Percentiles rank a stretch among this genome's conserved stretches.
These are phyloP conservation scores for Bhutanitis thaidina DNA, from an alignment of 2,888 invertebrate genomes.

Conservation along the genomic window DNA sequence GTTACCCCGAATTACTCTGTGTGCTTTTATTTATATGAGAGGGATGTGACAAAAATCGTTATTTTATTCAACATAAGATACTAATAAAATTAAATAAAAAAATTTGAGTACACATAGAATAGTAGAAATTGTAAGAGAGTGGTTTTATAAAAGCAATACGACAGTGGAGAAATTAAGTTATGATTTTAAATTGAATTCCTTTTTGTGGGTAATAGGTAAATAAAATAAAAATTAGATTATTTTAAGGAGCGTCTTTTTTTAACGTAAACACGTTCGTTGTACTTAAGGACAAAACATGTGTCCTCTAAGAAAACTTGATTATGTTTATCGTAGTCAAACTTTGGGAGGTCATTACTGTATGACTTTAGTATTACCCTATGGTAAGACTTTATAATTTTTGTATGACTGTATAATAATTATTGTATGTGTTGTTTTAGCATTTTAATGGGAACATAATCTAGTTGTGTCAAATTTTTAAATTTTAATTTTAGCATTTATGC, in stretches of 20 bases:
- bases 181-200: neutral
- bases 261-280: too few relatives aligned
- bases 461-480: constrained; percentile 55
- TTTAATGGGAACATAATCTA: neutral
- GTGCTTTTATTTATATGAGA: constrained; percentile 28
- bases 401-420: too few relatives aligned
- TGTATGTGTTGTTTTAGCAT: too few relatives aligned
- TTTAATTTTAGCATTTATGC: constrained; percentile 51
- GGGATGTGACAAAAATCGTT: constrained; percentile 21
- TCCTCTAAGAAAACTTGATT: too few relatives aligned
- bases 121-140: too few relatives aligned
- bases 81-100: neutral
- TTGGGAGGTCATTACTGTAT: too few relatives aligned
- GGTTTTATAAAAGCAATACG: neutral
- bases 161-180: neutral
- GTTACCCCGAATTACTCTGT: constrained; percentile 34
- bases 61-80: neutral
- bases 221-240: neutral
- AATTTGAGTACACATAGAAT: neutral
- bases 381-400: too few relatives aligned
- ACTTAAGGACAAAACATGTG: too few relatives aligned
- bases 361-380: too few relatives aligned
- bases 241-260: too few relatives aligned
- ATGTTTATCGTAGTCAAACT: too few relatives aligned
- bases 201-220: neutral